Base-by-base conservation (phyloP, 2,888 invertebrate genomes). In the Caenorhabditis becei region DNA sequence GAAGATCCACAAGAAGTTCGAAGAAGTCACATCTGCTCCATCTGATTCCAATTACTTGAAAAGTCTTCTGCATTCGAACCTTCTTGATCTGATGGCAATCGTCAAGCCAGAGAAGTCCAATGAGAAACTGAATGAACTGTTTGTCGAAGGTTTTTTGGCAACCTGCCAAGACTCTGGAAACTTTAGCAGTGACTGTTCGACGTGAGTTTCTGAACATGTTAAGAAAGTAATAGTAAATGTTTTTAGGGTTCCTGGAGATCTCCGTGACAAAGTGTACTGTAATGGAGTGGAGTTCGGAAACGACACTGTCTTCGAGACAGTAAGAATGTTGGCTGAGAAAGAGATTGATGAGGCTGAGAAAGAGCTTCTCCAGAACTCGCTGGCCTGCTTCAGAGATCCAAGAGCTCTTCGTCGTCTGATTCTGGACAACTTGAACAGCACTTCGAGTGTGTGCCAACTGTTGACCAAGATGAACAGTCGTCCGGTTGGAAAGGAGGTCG, bases 261-360 rank as follows among this genome's bases (percentile, higher is more conserved):
- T 87, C 32, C 74, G 87, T 26, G 62, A 54, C 1, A 49, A 75
- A 18, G 83, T 85, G 0, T 87, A 87, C 61, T 87, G 87, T 41
- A 81, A 87, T 54, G 84, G 85, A 41, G 72, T 86, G 0, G 70
- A 77, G 10, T 77, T 80, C 20, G 87, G 86, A 51, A 77, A 85
- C 10, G 81, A 82, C n/a, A 81, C 77, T 0, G 71, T 74, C 0
- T 84, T 82, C 61, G 80, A 83, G 10, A 58, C 44, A 18, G 49
- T 86, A 16, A 28, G 53, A 20, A 74, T 65, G 37, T 56, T 80
- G 32, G 71, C 82, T 3, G 77, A 59, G 18, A 77, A 71, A 16
- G 85, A 85, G 61, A 74, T 66, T 5, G 69, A 78, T 37, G 65
- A 59, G 58, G 28, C 72, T 18, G 82, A 82, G 47, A 77, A 72